Base-by-base conservation (phyloP, 1,140 invertebrate genomes). In the Drosophila sucinea region DNA sequence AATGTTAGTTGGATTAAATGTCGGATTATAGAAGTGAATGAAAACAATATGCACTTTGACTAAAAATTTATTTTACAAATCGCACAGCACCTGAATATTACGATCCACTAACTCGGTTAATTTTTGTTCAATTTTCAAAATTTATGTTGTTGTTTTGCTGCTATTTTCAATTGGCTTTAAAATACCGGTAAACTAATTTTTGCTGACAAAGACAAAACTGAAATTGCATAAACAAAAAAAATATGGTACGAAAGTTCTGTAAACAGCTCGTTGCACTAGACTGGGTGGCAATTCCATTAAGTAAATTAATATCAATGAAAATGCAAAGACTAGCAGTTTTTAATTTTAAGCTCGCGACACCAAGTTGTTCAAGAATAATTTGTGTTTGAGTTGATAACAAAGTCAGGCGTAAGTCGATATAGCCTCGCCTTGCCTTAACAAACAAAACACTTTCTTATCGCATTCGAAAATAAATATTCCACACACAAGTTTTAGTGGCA, bases 341-440 rank as follows among this genome's bases (percentile, higher is more conserved):
- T 51, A 7, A 25, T 27, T 10, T 4, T 3, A 7, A 27, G 10
- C 44, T 3, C 23, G 25, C 44, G 44, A 10, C 44, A 7, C 2
- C 7, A 51, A n/a, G 44, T n/a, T 10, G 44, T 27, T 51, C 8
- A 25, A 27, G 44, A 27, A 23, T 27, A 51, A 51, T 10, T 51
- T 11, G 61, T 73, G n/a, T 2, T 11, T 25, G 6, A 54, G 33
- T 32, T 57, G 60, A 30, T 60, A 41, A 60, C 38, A 29, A 35
- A 30, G 40, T 10, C 2, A 27, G 44, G 23, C 23, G 44, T 27
- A 17, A 32, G 32, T 11, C 29, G 4, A 29, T 17, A 1, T 32
- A 56, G n/a, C 1, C 29, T 56, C 10, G 29, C 29, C 1, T 23
- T 0, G 40, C n/a, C 40, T 1, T 1, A 1, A 51, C 0, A 51